phyloP scores from a whole-genome alignment of 2,888 invertebrate genomes.

The Diaprepes abbreviatus region DNA sequence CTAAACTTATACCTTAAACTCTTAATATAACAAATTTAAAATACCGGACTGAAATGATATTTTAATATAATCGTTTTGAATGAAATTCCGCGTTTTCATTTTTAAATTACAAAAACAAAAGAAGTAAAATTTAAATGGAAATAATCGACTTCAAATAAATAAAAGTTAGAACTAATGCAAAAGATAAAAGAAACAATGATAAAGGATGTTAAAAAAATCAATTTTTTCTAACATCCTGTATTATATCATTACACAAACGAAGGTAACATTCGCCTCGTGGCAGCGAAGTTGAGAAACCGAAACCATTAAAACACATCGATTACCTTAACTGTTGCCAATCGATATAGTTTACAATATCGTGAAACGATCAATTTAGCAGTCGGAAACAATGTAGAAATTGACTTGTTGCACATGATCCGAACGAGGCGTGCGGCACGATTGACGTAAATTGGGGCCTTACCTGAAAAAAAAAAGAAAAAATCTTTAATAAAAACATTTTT shows the following conservation, averaged over 20 bases:
- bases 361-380: conserved; percentile 41
- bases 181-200: too few relatives aligned
- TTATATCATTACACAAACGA: conserved; percentile 10
- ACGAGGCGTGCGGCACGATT: conserved; percentile 44
- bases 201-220: too few relatives aligned
- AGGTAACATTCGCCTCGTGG: conserved; percentile 19
- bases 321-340: conserved; percentile 38
- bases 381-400: conserved; percentile 45
- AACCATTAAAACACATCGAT: conserved; percentile 22
- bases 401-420: conserved; percentile 46
- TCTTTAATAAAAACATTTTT: not conserved
- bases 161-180: too few relatives aligned
- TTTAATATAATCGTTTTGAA: too few relatives aligned
- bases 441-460: conserved; percentile 44
- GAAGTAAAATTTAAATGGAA: too few relatives aligned
- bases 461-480: conserved; percentile 31
- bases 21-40: too few relatives aligned
- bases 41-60: too few relatives aligned
- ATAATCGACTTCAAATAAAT: too few relatives aligned
- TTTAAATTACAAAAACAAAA: too few relatives aligned
- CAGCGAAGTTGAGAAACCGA: conserved; percentile 14
- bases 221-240: too few relatives aligned
- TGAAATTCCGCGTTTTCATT: too few relatives aligned
- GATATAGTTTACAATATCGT: conserved; percentile 38
- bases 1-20: too few relatives aligned